phyloP scores from a whole-genome alignment of 2,113 vertebrate genomes.

The Neolamprologus devosi region DNA sequence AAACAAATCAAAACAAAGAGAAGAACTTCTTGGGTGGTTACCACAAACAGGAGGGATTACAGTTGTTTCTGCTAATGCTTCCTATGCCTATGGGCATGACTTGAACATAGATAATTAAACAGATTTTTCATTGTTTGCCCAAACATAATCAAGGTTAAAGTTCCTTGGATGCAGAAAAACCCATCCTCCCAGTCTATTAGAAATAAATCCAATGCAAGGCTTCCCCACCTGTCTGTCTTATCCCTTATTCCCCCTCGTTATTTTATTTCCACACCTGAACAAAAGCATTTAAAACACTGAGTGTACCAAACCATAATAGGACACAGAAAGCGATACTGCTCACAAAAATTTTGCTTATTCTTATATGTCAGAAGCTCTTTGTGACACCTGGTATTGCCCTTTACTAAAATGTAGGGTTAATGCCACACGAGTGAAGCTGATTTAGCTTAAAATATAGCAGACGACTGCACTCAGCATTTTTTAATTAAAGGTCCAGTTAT shows the following conservation, averaged over 20 bases:
- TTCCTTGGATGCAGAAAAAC: neutral
- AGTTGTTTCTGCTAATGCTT: neutral
- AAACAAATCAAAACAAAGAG: neutral
- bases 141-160: conserved; percentile 20
- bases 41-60: neutral
- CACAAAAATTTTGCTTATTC: conserved; percentile 5
- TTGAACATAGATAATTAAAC: conserved; percentile 36
- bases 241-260: neutral
- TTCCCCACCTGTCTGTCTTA: neutral
- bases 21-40: neutral
- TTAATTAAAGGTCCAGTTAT: conserved; percentile 60
- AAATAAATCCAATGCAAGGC: neutral
- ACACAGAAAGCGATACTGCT: neutral
- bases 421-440: neutral
- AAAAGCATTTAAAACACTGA: neutral
- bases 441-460: conserved; percentile 18
- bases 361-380: neutral
- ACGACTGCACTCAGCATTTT: conserved; percentile 39
- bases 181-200: neutral
- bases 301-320: neutral
- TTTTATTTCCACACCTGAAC: neutral
- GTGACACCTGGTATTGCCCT: neutral
- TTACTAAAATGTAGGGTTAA: neutral
- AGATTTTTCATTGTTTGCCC: conserved; percentile 8
- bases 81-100: neutral